Base-by-base conservation (phyloP, 2,797 vertebrate genomes). In the Tamandua tetradactyla region DNA sequence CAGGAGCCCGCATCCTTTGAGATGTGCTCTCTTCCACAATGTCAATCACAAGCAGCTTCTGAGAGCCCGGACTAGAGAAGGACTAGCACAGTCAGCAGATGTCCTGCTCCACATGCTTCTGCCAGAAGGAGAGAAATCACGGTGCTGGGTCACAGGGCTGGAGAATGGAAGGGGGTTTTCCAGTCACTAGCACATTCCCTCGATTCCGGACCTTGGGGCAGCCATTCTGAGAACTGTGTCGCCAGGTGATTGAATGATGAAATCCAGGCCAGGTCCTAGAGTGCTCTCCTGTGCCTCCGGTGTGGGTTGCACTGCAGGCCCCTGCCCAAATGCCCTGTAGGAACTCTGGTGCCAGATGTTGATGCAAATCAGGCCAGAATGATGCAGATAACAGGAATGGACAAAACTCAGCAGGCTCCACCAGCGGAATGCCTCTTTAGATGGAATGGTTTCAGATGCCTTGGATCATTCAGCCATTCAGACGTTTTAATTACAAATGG, bases 401-500 rank as follows among this genome's bases (percentile, higher is more conserved):
- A 40, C 47, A 35, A 40, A 61, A 82, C 30, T 13, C n/a, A 61
- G 42, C 32, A 9, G 2, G 3, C 12, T 57, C 35, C 18, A n/a
- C 10, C 32, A 1, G 7, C 32, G 49, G 72, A 49, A 71, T 55
- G 52, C 23, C 52, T 75, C 86, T 86, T 93, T 40, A 81, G 35
- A 49, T 71, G 44, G 23, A 37, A 37, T 93, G 27, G 35, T 17
- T 81, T 93, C 72, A 57, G 49, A 85, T 40, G 44, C 14, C 20
- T 85, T 55, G 8, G 49, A 47, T 84, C 30, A 78, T 69, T 81
- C 40, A 83, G 42, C 44, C 57, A 49, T 86, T 76, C 22, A 47
- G 72, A 89, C 18, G 71, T 52, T 66, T 82, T 74, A 76, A 82
- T 82, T 79, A 72, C 75, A 93, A 87, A 74, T 57, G 17, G 30